These are phyloP conservation scores for Botia kubotai DNA, from an alignment of 2,797 vertebrate genomes.

Conservation along the genomic window DNA sequence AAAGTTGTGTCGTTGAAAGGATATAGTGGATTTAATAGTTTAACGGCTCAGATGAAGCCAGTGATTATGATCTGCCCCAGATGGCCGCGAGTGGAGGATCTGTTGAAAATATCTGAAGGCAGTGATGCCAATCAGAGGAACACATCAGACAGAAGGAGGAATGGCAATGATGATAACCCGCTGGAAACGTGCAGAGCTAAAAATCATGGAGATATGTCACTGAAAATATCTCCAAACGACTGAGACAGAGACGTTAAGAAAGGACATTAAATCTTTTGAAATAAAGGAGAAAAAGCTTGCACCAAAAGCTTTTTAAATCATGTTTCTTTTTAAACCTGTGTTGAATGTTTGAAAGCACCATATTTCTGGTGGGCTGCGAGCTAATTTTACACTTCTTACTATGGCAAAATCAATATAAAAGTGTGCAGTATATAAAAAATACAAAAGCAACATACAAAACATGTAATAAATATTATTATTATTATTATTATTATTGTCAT, in stretches of 20 bases:
- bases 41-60: slow-evolving; percentile 87
- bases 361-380: background rate
- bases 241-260: slow-evolving; percentile 74
- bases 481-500: background rate
- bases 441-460: background rate
- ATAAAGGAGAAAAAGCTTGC: background rate
- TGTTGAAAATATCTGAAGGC: slow-evolving; percentile 90
- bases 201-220: slow-evolving; percentile 78
- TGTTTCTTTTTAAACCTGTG: background rate
- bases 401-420: too few species aligned
- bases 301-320: background rate
- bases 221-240: slow-evolving; percentile 75
- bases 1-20: slow-evolving; percentile 41
- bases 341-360: background rate
- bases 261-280: slow-evolving; percentile 63
- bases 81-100: slow-evolving; percentile 88
- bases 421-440: too few species aligned
- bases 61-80: slow-evolving; percentile 91
- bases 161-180: slow-evolving; percentile 88
- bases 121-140: slow-evolving; percentile 89
- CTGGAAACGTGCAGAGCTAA: slow-evolving; percentile 84
- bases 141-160: slow-evolving; percentile 87
- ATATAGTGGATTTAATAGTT: slow-evolving; percentile 78
- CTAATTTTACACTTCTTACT: too few species aligned
- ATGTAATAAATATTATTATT: background rate